Conservation (phyloP, 2,888 invertebrate genomes). For the Spodoptera littoralis region DNA sequence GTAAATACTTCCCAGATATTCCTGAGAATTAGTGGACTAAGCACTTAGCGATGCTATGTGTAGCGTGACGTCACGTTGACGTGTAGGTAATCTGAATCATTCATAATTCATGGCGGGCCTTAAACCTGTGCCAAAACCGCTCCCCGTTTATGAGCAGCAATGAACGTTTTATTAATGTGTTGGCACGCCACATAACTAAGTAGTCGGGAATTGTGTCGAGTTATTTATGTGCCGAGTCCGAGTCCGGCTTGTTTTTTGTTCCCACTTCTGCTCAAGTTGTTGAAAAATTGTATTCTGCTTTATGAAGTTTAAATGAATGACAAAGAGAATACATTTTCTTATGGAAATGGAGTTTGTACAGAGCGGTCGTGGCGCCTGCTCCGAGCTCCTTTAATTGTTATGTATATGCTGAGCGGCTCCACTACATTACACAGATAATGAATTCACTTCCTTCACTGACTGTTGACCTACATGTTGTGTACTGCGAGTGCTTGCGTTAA, state of each 20-base stretch:
- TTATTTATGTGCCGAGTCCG: constrained; percentile 44
- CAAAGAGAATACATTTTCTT: constrained; percentile 56
- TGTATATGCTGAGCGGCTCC: constrained; percentile 31
- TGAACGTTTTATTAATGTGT: constrained; percentile 55
- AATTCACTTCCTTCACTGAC: constrained; percentile 12
- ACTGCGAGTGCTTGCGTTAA: neutral
- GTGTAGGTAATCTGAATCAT: constrained; percentile 38
- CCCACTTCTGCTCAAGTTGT: constrained; percentile 34
- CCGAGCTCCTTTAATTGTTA: constrained; percentile 35
- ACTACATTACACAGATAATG: constrained; percentile 14
- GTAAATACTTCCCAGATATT: constrained; percentile 40
- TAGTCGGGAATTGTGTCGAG: constrained; percentile 45
- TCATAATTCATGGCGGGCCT: constrained; percentile 45
- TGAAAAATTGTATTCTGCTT: constrained; percentile 38
- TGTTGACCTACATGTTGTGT: constrained; percentile 15
- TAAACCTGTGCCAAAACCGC: constrained; percentile 42
- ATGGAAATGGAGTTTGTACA: constrained; percentile 48
- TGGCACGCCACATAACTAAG: constrained; percentile 51
- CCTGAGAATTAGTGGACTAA: constrained; percentile 29
- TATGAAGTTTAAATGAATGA: constrained; percentile 51
- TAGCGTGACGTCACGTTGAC: constrained; percentile 39
- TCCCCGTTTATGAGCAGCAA: constrained; percentile 44
- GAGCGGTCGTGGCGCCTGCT: constrained; percentile 6
- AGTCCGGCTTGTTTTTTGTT: constrained; percentile 39
- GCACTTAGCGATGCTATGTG: constrained; percentile 45